Base-by-base conservation (phyloP, 2,888 invertebrate genomes). In the Caenorhabditis macrosperma region DNA sequence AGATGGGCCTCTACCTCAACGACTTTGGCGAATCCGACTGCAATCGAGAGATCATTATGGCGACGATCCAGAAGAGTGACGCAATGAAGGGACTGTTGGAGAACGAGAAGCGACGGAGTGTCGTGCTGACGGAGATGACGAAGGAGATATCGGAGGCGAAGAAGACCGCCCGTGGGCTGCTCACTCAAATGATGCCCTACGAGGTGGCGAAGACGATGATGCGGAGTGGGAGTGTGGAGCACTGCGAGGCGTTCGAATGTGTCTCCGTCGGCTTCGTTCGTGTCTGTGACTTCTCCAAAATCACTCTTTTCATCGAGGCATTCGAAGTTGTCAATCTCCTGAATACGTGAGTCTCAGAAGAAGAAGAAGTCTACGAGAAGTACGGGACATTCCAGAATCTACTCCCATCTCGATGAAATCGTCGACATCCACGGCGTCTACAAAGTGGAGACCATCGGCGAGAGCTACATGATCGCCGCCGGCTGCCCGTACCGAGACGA, bases 1-100 rank as follows among this genome's bases (percentile, higher is more conserved):
- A 94, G 52, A 95, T 96, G 0, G 97, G 97, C 0, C 93, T 98
- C 0, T 98, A 95, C 91, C 96, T 98, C 91, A 97, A 97, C 90
- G 97, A 98, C 92, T 93, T 98, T 59, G 96, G 97, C n/a, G 96
- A 97, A 95, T 97, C 98, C 89, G 98, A 98, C 91, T 98, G 97
- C 86, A 97, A 97, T 38, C 94, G 97, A 50, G 88, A 87, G 91
- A 97, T 97, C 91, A 93, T 97, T 46, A 96, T 97, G 90, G 96
- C 97, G 28, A 96, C 96, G 15, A 85, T 86, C 0, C 98, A 98
- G 91, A 97, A 98, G 91, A 96, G 97, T 0, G 97, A 97, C 0
- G 97, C 98, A 91, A 92, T 98, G 55, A 97, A 97, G 91, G 92
- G 97, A 82, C 96, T 97, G 0, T 92, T 98, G 54, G 96, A 97